Evolutionary conservation across 2,797 vertebrate genomes (phyloP), one percentile per base, ranked within the genome.

Genomic region (Loris lydekkerianus): DNA sequence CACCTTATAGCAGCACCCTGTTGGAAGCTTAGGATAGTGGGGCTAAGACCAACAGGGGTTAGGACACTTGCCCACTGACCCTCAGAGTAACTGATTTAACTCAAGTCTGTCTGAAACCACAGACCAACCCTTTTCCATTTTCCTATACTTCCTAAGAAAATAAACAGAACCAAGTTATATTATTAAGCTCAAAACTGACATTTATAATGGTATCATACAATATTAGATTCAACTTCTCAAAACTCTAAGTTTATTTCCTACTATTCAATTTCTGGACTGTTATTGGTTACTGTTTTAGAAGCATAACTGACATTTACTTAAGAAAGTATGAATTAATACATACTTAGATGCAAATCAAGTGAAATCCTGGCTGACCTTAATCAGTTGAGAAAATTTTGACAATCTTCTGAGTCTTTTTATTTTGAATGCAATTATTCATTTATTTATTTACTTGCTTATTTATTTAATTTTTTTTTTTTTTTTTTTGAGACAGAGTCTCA

Each of bases 141-240:
- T 83, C 43, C 65, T 72, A 65, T 0, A 34, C 27, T 86, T 94
- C 34, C 76, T 84, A 92, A 96, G 77, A 95, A 94, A 92, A 90
- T 46, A 70, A 89, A 78, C 13, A 76, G 69, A 96, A 93, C 43
- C n/a, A 89, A 86, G 65, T 95, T 84, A 84, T 23, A 89, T 82
- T 34, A 56, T 49, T 84, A 95, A 23, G 29, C 43, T 88, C 91
- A 96, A 88, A 91, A 80, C 17, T 86, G 89, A 27, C 87, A 92
- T 86, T 96, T 97, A 88, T 65, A 89, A 34, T 85, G 34, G 37
- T 73, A 97, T 97, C 93, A 73, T 6, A 80, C 18, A 95, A 86
- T 94, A 91, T 93, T 95, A 94, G 43, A 95, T 53, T 90, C 53
- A 53, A 75, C 65, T 43, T 94, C 96, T 86, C 89, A 75, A 95